These are phyloP conservation scores for Carassius auratus DNA, from an alignment of 2,113 vertebrate species.

Conservation along the genomic window DNA sequence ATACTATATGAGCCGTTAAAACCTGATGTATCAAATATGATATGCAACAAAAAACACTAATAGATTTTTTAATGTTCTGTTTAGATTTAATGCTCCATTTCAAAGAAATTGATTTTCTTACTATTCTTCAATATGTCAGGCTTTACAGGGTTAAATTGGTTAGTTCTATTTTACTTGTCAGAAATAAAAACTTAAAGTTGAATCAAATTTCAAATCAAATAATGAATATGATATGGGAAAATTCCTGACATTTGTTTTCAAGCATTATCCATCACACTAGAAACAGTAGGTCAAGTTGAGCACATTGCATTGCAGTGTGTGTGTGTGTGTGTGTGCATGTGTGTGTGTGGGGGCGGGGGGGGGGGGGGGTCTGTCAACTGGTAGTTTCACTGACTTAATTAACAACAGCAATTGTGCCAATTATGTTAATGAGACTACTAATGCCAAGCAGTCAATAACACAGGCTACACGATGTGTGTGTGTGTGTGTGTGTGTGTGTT, in stretches of 20 bases:
- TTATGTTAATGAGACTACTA: slow-evolving; percentile 18
- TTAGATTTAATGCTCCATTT: too few species aligned
- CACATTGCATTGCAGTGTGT: background rate
- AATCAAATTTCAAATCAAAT: too few species aligned
- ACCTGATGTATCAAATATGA: too few species aligned
- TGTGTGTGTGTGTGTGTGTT: background rate
- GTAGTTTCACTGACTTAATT: slow-evolving; percentile 11
- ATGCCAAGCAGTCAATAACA: background rate
- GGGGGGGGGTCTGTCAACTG: background rate
- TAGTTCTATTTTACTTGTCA: too few species aligned
- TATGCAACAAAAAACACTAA: too few species aligned
- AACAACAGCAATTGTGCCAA: slow-evolving; percentile 10
- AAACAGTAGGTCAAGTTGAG: background rate
- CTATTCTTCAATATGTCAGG: too few species aligned
- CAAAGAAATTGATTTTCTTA: too few species aligned
- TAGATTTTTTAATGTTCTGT: too few species aligned
- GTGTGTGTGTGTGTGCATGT: too few species aligned
- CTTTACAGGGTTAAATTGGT: too few species aligned
- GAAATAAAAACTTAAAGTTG: too few species aligned
- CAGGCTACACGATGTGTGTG: background rate
- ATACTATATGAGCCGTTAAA: too few species aligned
- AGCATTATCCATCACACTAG: background rate
- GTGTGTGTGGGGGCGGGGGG: background rate
- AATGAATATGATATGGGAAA: background rate
- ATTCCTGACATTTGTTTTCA: background rate